These are phyloP conservation scores for Phataginus tricuspis DNA, from an alignment of 2,797 vertebrate genomes.

Conservation along the genomic window DNA sequence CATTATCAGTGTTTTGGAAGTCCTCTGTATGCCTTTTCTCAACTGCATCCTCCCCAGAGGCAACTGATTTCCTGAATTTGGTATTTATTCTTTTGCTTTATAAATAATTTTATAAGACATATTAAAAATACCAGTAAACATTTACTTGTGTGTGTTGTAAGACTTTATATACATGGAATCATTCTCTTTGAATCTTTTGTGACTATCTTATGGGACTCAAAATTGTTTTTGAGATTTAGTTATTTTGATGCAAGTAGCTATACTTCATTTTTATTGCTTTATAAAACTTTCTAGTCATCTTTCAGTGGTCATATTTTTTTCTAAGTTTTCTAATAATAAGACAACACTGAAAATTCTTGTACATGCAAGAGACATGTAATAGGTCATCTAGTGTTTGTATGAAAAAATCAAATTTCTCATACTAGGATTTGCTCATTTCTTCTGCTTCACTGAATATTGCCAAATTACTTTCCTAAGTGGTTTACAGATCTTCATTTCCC, in stretches of 20 bases:
- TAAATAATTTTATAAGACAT: not conserved
- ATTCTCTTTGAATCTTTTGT: not conserved
- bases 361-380: not conserved
- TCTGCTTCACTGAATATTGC: not conserved
- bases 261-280: not conserved
- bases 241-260: not conserved
- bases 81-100: slow-evolving; percentile 41
- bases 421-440: not conserved
- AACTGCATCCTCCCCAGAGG: not conserved
- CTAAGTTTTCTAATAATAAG: not conserved
- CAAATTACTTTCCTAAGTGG: not conserved
- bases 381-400: slow-evolving; percentile 21
- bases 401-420: slow-evolving; percentile 32
- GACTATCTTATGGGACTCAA: not conserved
- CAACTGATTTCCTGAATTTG: not conserved
- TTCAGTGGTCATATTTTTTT: not conserved
- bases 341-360: not conserved
- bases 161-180: not conserved
- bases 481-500: not conserved
- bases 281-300: not conserved
- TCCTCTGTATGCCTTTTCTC: not conserved
- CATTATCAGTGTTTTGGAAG: not conserved
- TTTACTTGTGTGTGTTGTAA: slow-evolving; percentile 28
- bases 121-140: not conserved
- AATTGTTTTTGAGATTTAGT: not conserved